Conservation (phyloP, 2,113 vertebrate species). For the Coregonus clupeaformis region DNA sequence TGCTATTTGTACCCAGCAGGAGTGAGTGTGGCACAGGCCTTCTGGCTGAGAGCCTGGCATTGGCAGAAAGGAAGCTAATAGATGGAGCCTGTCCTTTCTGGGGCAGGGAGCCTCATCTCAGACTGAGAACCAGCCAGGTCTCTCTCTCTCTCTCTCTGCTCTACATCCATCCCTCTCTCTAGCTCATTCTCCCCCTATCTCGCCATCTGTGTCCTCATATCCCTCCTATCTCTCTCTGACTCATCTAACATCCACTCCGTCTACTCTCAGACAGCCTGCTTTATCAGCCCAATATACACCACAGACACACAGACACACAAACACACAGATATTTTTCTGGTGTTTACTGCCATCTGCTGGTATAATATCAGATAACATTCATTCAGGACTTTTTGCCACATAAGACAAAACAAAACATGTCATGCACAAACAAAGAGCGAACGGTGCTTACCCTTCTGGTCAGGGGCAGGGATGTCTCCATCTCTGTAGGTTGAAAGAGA, state of each 20-base stretch:
- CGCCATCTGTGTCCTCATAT: conserved; percentile 40
- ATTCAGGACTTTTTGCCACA: not conserved
- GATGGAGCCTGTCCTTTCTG: conserved; percentile 49
- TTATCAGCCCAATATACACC: conserved; percentile 49
- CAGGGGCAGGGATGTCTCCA: conserved; percentile 56
- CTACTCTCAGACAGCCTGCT: conserved; percentile 35
- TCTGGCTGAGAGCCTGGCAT: conserved; percentile 49
- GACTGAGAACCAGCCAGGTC: conserved; percentile 61
- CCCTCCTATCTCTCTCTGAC: conserved; percentile 38
- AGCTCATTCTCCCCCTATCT: conserved; percentile 41
- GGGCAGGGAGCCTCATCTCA: conserved; percentile 59
- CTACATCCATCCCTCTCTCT: conserved; percentile 17
- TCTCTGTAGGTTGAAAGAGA: conserved; percentile 57
- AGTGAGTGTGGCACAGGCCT: conserved; percentile 38
- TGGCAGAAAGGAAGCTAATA: conserved; percentile 45
- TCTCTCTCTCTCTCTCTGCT: conserved; percentile 32
- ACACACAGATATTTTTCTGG: conserved; percentile 14
- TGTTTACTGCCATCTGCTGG: conserved; percentile 60
- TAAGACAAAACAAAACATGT: not conserved
- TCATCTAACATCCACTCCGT: conserved; percentile 1
- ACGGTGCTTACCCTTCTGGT: conserved; percentile 64
- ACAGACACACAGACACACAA: conserved; percentile 4
- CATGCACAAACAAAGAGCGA: not conserved
- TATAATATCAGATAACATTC: not conserved
- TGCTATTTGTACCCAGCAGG: conserved; percentile 37